Percentiles rank a stretch among this genome's conserved stretches.
These are phyloP conservation scores for Oreohelix idahoensis DNA, from an alignment of 1,140 invertebrate genomes.

Conservation along the genomic window DNA sequence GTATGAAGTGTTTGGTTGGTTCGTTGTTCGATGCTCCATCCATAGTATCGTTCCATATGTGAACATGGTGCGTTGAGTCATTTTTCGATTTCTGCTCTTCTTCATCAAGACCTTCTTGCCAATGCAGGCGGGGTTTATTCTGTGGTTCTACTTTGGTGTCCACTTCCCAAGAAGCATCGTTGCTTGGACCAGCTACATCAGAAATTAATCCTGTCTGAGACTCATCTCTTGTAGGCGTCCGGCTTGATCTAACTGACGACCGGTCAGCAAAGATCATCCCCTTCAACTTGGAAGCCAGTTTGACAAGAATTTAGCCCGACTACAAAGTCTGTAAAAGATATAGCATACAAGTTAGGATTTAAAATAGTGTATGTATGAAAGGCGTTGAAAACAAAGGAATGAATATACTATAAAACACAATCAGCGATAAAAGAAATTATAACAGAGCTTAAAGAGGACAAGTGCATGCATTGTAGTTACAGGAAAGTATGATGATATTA, in stretches of 20 bases:
- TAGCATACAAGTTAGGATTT: too few relatives aligned
- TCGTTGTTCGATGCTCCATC: slow-evolving; percentile 5
- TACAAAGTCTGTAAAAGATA: neutral
- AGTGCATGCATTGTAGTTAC: too few relatives aligned
- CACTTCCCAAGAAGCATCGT: neutral
- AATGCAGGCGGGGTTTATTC: slow-evolving; percentile 10
- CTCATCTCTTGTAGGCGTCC: slow-evolving; percentile 13
- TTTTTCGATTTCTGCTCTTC: neutral
- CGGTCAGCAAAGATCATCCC: slow-evolving; percentile 37
- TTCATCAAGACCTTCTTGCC: slow-evolving; percentile 11
- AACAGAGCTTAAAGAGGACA: too few relatives aligned
- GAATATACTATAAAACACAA: too few relatives aligned
- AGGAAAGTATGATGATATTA: too few relatives aligned
- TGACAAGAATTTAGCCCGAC: neutral
- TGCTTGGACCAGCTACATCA: slow-evolving; percentile 15
- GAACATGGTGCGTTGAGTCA: neutral
- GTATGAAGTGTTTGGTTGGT: slow-evolving; percentile 15
- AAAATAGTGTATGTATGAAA: too few relatives aligned
- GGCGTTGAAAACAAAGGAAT: too few relatives aligned
- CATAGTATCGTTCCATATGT: neutral
- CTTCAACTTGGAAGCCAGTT: slow-evolving; percentile 28
- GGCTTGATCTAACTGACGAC: neutral
- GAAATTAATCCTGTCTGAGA: slow-evolving; percentile 23
- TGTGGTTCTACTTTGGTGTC: neutral
- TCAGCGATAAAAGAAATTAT: too few relatives aligned